A percentile compares a stretch with the other conserved stretches of the same genome.
Conservation (phyloP, 2,888 invertebrate species). For the Ptychoptera contaminata region DNA sequence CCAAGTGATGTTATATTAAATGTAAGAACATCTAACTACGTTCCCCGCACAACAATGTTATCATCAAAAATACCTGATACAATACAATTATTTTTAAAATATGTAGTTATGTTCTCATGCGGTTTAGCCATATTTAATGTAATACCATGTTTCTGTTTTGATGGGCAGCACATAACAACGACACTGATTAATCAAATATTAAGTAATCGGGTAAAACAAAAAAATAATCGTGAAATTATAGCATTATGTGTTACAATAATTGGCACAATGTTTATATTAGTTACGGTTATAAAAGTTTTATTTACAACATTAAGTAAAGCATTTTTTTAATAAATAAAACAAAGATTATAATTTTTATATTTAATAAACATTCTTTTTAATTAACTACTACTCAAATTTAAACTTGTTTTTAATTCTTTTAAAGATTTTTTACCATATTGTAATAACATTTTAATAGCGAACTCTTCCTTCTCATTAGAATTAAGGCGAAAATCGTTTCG, state of each 20-base stretch:
- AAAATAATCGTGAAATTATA: slow-evolving; percentile 42
- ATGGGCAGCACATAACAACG: slow-evolving; percentile 78
- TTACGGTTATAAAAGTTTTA: slow-evolving; percentile 46
- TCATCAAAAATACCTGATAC: slow-evolving; percentile 49
- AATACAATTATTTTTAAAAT: slow-evolving; percentile 58
- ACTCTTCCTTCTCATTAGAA: slow-evolving; percentile 40
- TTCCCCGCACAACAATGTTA: slow-evolving; percentile 46
- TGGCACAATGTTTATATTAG: slow-evolving; percentile 51
- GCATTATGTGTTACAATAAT: slow-evolving; percentile 51
- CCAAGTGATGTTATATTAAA: slow-evolving; percentile 58
- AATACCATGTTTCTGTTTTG: slow-evolving; percentile 83
- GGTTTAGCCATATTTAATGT: slow-evolving; percentile 84
- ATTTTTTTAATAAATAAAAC: too few species aligned
- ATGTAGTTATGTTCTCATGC: slow-evolving; percentile 72
- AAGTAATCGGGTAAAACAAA: slow-evolving; percentile 32
- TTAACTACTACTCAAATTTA: slow-evolving; percentile 36
- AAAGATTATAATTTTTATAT: slow-evolving; percentile 5
- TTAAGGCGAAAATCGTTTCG: slow-evolving; percentile 46
- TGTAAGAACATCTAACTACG: slow-evolving; percentile 61
- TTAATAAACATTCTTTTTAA: slow-evolving; percentile 1
- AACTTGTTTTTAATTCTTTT: slow-evolving; percentile 46
- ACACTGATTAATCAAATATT: slow-evolving; percentile 46
- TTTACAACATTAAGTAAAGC: slow-evolving; percentile 5
- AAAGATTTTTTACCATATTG: slow-evolving; percentile 53
- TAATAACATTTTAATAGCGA: slow-evolving; percentile 53